These are phyloP conservation scores for Allacma fusca DNA, from an alignment of 2,888 invertebrate species.

Conservation along the genomic window DNA sequence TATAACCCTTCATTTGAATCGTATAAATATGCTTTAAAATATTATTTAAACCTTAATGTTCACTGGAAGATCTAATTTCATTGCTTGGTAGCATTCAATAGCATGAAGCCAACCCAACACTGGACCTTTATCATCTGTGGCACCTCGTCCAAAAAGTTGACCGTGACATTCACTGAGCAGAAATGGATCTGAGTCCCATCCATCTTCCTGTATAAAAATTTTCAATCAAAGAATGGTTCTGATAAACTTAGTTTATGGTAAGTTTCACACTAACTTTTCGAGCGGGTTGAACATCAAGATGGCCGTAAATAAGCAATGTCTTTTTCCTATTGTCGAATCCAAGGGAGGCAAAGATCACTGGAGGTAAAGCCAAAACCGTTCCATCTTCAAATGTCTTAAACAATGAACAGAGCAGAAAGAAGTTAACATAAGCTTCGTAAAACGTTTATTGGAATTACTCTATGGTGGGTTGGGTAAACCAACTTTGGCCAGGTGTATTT, in stretches of 20 bases:
- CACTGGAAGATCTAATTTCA: constrained; percentile 73
- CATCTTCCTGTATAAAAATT: constrained; percentile 85
- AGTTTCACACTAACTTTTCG: too few relatives aligned
- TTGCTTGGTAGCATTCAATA: constrained; percentile 83
- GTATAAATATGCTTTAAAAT: too few relatives aligned
- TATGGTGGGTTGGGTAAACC: too few relatives aligned
- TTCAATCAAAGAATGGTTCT: too few relatives aligned
- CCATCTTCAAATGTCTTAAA: constrained; percentile 75
- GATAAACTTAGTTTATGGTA: too few relatives aligned
- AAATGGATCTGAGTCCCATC: constrained; percentile 91
- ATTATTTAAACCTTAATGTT: constrained; percentile 74
- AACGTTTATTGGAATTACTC: too few relatives aligned
- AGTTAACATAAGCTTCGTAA: too few relatives aligned
- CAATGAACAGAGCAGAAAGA: too few relatives aligned
- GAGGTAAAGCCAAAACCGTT: constrained; percentile 78
- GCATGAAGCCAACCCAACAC: constrained; percentile 96
- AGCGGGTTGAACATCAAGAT: constrained; percentile 98
- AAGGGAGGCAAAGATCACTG: constrained; percentile 80
- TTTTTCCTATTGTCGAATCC: constrained; percentile 86
- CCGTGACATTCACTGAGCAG: constrained; percentile 84
- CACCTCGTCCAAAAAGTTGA: constrained; percentile 89
- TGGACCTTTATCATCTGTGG: constrained; percentile 94
- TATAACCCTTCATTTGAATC: too few relatives aligned
- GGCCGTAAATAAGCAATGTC: constrained; percentile 94
- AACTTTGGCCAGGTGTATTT: too few relatives aligned